A percentile compares a stretch with the other conserved stretches of the same genome.
Conservation (phyloP, 1,140 invertebrate genomes). For the Helicoverpa zea region DNA sequence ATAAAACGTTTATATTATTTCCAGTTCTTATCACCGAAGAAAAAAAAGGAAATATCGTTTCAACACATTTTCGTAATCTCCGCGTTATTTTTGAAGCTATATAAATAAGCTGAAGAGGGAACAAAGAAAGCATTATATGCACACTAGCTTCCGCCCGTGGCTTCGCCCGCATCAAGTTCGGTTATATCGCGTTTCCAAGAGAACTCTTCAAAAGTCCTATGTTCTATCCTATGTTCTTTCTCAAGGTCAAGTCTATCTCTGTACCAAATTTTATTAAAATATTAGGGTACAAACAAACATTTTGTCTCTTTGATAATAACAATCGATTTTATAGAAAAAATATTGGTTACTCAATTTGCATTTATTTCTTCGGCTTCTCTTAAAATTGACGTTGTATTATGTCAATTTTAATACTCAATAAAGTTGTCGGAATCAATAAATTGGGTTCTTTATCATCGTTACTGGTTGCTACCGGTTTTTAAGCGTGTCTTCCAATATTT, state of each 20-base stretch:
- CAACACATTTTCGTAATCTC: neutral
- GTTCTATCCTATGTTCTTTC: too few relatives aligned
- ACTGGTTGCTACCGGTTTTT: neutral
- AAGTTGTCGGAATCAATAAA: neutral
- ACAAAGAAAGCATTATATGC: neutral
- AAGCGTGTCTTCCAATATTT: neutral
- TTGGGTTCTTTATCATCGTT: conserved; percentile 16
- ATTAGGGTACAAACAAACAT: too few relatives aligned
- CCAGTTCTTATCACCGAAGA: conserved; percentile 14
- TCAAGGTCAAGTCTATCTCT: too few relatives aligned
- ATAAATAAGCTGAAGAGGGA: neutral
- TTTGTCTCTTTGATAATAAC: too few relatives aligned
- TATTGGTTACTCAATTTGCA: neutral
- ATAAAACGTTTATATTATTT: conserved; percentile 33
- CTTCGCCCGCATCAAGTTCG: too few relatives aligned
- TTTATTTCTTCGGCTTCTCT: neutral
- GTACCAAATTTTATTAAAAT: too few relatives aligned
- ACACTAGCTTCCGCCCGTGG: too few relatives aligned
- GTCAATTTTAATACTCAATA: neutral
- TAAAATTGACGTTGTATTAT: neutral
- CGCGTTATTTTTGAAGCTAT: neutral
- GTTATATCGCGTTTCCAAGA: too few relatives aligned
- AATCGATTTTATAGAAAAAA: too few relatives aligned
- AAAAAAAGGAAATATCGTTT: neutral
- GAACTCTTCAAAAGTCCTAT: too few relatives aligned